Conservation (phyloP, 2,113 vertebrate genomes). For the Malurus melanocephalus region DNA sequence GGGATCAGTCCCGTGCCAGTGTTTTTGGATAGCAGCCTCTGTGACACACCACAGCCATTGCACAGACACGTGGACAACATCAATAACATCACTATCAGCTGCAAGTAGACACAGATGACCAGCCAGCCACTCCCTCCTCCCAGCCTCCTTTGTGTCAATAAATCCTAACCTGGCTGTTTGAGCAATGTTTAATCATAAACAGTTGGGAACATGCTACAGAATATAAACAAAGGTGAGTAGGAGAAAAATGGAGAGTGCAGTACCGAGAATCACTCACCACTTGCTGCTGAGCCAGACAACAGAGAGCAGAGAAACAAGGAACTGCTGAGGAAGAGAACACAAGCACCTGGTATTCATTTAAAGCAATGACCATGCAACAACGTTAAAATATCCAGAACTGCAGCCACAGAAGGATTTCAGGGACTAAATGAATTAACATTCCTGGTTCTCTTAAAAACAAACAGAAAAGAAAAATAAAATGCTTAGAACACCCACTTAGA, state of each 20-base stretch:
- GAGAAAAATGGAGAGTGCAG: background rate
- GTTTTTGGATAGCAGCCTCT: background rate
- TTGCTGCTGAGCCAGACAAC: background rate
- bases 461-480: background rate
- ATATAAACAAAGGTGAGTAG: constrained; percentile 16
- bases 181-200: constrained; percentile 65
- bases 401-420: background rate
- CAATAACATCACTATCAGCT: constrained; percentile 18
- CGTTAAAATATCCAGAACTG: background rate
- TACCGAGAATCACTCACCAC: fast-evolving
- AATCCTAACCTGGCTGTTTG: constrained; percentile 35
- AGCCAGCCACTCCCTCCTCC: constrained; percentile 2
- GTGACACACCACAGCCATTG: background rate
- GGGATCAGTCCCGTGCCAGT: background rate
- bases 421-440: constrained; percentile 19
- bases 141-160: constrained; percentile 52
- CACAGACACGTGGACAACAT: background rate
- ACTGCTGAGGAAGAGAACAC: background rate
- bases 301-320: background rate
- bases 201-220: constrained; percentile 8
- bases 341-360: background rate
- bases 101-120: background rate
- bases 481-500: constrained; percentile 44
- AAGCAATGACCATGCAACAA: background rate
- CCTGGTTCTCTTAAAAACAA: constrained; percentile 32